Evolutionary conservation across 2,888 invertebrate species (phyloP).

Genomic region (Laspeyria flexula): DNA sequence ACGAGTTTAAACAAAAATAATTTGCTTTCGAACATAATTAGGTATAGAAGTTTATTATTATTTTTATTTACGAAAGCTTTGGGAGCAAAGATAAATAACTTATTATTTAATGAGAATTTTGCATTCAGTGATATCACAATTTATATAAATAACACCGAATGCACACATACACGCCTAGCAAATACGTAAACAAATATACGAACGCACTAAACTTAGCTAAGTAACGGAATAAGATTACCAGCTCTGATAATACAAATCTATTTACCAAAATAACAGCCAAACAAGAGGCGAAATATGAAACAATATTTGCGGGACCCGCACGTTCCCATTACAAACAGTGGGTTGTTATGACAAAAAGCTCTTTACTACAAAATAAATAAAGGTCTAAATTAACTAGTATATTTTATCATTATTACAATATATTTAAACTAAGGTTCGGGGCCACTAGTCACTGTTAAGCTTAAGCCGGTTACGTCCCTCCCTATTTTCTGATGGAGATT

Average conservation of each 20-base stretch:
- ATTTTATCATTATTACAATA: conserved; percentile 85
- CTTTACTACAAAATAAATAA: conserved; percentile 77
- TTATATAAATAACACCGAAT: too few relatives aligned
- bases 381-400: conserved; percentile 77
- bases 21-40: background rate
- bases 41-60: background rate
- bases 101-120: background rate
- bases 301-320: conserved; percentile 72
- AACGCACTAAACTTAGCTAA: conserved; percentile 54
- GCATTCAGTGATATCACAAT: background rate
- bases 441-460: conserved; percentile 84
- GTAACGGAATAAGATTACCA: conserved; percentile 72
- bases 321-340: conserved; percentile 59
- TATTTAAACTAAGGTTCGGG: conserved; percentile 81
- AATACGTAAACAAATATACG: conserved; percentile 33
- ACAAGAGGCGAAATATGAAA: conserved; percentile 73
- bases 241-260: conserved; percentile 71
- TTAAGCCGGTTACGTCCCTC: conserved; percentile 85
- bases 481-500: conserved; percentile 86
- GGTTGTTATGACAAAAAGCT: conserved; percentile 72
- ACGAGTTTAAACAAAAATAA: background rate
- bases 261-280: conserved; percentile 67
- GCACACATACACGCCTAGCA: too few relatives aligned
- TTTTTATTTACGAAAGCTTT: too few relatives aligned
- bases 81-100: background rate